These are phyloP conservation scores for Drosophila eohydei DNA, from an alignment of 2,888 invertebrate genomes.

Conservation along the genomic window DNA sequence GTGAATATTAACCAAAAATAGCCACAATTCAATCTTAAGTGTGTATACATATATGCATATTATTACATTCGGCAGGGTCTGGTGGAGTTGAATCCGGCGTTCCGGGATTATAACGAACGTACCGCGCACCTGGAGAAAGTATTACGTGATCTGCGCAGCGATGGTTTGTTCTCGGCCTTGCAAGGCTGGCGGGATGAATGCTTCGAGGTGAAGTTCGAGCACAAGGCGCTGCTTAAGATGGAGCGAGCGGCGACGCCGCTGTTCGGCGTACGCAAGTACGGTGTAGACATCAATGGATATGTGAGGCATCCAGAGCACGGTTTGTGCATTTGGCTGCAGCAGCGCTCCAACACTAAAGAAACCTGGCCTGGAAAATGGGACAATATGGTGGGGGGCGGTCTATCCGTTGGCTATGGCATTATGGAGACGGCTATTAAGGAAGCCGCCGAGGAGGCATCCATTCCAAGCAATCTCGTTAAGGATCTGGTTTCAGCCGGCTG, in stretches of 20 bases:
- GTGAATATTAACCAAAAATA: conserved; percentile 55
- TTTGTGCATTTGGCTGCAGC: conserved; percentile 95
- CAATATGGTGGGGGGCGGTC: conserved; percentile 97
- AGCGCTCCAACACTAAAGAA: conserved; percentile 95
- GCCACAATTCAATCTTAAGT: neutral
- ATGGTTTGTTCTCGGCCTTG: conserved; percentile 91
- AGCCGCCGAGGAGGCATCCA: conserved; percentile 96
- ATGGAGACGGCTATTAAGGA: conserved; percentile 96
- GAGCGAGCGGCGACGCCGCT: conserved; percentile 97
- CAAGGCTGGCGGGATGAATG: conserved; percentile 98
- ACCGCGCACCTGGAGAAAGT: conserved; percentile 92
- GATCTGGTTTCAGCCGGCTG: conserved; percentile 85
- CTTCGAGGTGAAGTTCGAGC: conserved; percentile 93
- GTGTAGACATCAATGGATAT: conserved; percentile 97
- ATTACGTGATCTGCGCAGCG: conserved; percentile 90
- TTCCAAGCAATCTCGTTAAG: conserved; percentile 91
- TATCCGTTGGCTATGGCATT: conserved; percentile 95
- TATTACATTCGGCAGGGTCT: conserved; percentile 86
- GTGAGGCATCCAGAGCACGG: conserved; percentile 93
- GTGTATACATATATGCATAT: neutral
- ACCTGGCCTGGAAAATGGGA: conserved; percentile 98
- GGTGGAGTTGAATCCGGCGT: conserved; percentile 94
- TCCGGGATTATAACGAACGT: conserved; percentile 93
- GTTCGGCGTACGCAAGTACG: conserved; percentile 97
- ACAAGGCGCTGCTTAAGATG: conserved; percentile 89